A percentile compares a stretch with the other conserved stretches of the same genome.
phyloP scores from a whole-genome alignment of 2,113 vertebrate species.

The Myiagra hebetior region DNA sequence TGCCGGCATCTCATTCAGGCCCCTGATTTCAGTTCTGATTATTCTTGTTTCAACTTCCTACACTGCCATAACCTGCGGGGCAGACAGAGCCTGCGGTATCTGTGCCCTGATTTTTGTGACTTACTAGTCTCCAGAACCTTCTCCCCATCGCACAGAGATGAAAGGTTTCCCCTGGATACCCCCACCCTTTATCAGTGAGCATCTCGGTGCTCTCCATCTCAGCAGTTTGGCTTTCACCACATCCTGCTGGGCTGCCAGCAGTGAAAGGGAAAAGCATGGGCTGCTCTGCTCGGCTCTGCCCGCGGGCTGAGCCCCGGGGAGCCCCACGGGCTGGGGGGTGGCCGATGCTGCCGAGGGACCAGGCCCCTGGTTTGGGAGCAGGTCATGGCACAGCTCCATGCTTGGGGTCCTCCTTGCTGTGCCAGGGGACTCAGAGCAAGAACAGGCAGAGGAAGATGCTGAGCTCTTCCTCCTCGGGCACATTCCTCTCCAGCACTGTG shows the following conservation, averaged over 20 bases:
- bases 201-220: background rate
- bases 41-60: slow-evolving; percentile 13
- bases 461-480: background rate
- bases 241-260: slow-evolving; percentile 23
- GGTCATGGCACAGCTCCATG: background rate
- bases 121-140: background rate
- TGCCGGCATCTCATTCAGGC: background rate
- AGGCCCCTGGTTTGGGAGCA: fast-evolving
- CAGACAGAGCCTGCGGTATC: background rate
- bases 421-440: background rate
- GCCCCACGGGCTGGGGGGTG: fast-evolving
- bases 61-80: background rate
- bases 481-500: background rate
- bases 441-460: background rate
- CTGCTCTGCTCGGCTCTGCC: background rate
- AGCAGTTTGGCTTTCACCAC: slow-evolving; percentile 41
- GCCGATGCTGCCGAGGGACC: background rate
- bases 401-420: background rate
- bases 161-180: slow-evolving; percentile 52
- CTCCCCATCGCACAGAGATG: background rate
- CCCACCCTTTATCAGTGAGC: background rate
- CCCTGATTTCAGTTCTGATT: slow-evolving; percentile 31
- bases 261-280: slow-evolving; percentile 32
- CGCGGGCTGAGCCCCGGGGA: background rate
- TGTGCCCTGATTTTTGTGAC: background rate